Evolutionary conservation across 2,113 vertebrate species (phyloP).

Genomic region (Bubo blakistoni): DNA sequence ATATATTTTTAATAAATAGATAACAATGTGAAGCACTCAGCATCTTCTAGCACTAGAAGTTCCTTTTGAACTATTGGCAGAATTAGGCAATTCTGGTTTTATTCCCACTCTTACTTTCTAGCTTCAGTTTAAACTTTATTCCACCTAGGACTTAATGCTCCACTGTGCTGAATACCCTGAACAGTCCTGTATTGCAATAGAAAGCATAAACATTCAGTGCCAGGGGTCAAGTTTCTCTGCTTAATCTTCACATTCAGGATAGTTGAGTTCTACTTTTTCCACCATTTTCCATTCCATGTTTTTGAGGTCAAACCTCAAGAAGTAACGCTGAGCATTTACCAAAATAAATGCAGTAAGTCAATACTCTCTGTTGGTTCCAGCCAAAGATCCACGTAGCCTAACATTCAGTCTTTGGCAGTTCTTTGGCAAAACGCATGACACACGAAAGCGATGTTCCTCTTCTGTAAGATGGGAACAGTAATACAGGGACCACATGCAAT

Average conservation of each 20-base stretch:
- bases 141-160: not conserved
- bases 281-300: not conserved
- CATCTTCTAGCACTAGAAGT: not conserved
- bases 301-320: conserved; percentile 8
- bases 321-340: not conserved
- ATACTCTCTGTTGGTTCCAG: not conserved
- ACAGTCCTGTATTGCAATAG: rapidly evolving
- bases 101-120: not conserved
- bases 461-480: not conserved
- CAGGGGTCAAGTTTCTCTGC: not conserved
- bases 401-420: not conserved
- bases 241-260: not conserved
- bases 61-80: not conserved
- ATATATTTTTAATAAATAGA: not conserved
- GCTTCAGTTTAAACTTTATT: conserved; percentile 3
- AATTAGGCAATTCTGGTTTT: not conserved
- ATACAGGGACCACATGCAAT: not conserved
- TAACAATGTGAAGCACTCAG: not conserved
- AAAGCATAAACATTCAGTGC: not conserved
- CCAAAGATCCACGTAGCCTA: not conserved
- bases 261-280: not conserved
- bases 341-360: not conserved
- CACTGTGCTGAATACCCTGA: not conserved
- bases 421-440: not conserved
- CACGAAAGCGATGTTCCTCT: not conserved